Percentiles rank a stretch among this genome's conserved stretches.
phyloP scores from a whole-genome alignment of 2,113 vertebrate genomes.

The Siphamia tubifer region DNA sequence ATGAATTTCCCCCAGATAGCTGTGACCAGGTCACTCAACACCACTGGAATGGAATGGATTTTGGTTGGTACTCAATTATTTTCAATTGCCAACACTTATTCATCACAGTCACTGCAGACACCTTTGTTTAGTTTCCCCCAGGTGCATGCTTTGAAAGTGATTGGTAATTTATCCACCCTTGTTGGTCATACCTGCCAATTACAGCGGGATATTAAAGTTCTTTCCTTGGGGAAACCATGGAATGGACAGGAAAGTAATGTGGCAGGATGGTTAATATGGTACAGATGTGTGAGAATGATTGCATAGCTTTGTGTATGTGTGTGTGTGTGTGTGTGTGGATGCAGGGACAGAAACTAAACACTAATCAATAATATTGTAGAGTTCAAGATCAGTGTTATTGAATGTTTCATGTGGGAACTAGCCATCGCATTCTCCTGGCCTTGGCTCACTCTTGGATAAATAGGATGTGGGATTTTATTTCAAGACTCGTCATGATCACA shows the following conservation, averaged over 20 bases:
- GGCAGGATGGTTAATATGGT: background rate
- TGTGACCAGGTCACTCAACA: constrained; percentile 5
- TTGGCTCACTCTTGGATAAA: too few species aligned
- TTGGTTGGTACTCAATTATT: constrained; percentile 32
- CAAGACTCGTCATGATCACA: too few species aligned
- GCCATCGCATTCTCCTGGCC: too few species aligned
- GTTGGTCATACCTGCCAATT: background rate
- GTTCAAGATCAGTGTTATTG: too few species aligned
- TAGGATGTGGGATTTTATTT: too few species aligned
- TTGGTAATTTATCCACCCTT: constrained; percentile 19
- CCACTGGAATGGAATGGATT: constrained; percentile 14
- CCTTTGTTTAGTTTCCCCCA: constrained; percentile 1
- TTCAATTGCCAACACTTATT: constrained; percentile 21
- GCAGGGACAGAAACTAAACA: too few species aligned
- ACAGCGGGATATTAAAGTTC: background rate
- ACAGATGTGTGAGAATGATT: background rate
- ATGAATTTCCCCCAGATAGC: constrained; percentile 24
- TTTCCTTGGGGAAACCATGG: background rate
- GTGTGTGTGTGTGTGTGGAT: background rate
- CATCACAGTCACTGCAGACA: background rate
- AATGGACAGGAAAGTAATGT: background rate
- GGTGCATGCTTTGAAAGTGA: background rate
- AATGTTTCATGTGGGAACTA: too few species aligned
- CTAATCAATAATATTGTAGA: too few species aligned
- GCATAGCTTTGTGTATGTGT: background rate